Evolutionary conservation across 1,140 invertebrate species (phyloP), one percentile per base, ranked within the genome.

Genomic region (Nylanderia fulva): DNA sequence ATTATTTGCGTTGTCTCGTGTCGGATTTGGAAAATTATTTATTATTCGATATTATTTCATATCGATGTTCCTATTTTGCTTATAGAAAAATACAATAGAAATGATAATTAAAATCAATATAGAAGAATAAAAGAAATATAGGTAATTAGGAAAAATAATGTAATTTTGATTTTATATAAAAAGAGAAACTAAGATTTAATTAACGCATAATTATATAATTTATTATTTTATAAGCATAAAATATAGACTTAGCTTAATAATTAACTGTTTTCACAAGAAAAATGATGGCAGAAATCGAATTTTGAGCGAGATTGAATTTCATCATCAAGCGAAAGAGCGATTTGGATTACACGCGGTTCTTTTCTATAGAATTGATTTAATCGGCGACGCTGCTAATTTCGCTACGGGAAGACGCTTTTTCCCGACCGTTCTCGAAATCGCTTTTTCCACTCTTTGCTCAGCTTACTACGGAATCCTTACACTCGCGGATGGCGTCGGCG

Each of bases 1-100:
- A 91, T 91, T 88, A 88, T 89, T 91, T 88, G 85, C 88, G 80
- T 86, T 89, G 83, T 83, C 84, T 77, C 61, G 60, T 42, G 71
- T 58, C 63, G 60, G 33, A 54, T 72, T 61, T 36, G 45, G 48
- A 76, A n/a, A 89, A 89, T 88, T 86, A 88, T 88, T 89, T 89
- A 88, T 82, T 72, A 72, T 56, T 56, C 4, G 4, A 71, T 33
- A 58, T 33, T 72, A 71, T 88, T 88, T 60, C 6, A 42, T 18
- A 2, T 4, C 13, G 24, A 21, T 39, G 13, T 79, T 27, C 21
- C 33, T 15, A 5, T 58, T n/a, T 52, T 58, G 21, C 3, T 21
- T 27, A 79, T 58, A 48, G 2, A 29, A 42, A n/a, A 33, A 1
- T 21, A 11, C 7, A 6, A 54, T 39, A 33, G n/a, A 0, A n/a